phyloP scores from a whole-genome alignment of 1,140 invertebrate species.

The Bombus confusus region DNA sequence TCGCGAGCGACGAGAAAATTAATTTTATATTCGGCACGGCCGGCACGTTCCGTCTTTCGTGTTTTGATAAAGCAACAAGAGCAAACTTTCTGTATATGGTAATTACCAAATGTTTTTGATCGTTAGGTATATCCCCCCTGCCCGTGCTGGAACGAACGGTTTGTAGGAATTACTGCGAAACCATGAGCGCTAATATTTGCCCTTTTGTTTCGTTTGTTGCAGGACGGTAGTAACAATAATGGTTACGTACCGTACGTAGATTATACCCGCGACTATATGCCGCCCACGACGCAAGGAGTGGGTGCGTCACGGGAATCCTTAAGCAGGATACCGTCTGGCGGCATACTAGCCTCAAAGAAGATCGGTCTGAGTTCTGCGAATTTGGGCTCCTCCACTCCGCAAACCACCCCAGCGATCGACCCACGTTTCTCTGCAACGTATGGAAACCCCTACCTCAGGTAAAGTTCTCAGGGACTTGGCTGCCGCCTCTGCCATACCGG shows the following conservation, averaged over 20 bases:
- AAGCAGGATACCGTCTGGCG: conserved; percentile 82
- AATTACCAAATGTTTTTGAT: too few species aligned
- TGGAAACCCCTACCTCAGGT: conserved; percentile 93
- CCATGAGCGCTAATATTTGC: background rate
- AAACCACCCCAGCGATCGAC: conserved; percentile 87
- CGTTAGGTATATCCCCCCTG: background rate
- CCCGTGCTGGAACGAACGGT: background rate
- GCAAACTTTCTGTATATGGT: too few species aligned
- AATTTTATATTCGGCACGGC: conserved; percentile 3
- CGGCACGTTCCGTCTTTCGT: background rate
- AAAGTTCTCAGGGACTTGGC: conserved; percentile 54
- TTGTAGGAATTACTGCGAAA: background rate
- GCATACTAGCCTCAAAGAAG: conserved; percentile 83
- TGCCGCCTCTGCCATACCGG: background rate
- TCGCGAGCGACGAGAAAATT: conserved; percentile 9
- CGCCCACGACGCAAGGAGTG: conserved; percentile 84
- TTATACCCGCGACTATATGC: conserved; percentile 92
- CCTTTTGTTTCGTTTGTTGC: conserved; percentile 43
- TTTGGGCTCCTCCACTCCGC: conserved; percentile 80
- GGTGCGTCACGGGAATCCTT: conserved; percentile 83
- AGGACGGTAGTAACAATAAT: conserved; percentile 93
- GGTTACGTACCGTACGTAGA: conserved; percentile 95
- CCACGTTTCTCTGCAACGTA: conserved; percentile 94
- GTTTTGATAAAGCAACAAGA: too few species aligned
- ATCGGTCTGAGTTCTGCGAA: conserved; percentile 84